Evolutionary conservation across 2,888 invertebrate species (phyloP), one percentile per base, ranked within the genome.

Genomic region (Leptinotarsa haldemani): DNA sequence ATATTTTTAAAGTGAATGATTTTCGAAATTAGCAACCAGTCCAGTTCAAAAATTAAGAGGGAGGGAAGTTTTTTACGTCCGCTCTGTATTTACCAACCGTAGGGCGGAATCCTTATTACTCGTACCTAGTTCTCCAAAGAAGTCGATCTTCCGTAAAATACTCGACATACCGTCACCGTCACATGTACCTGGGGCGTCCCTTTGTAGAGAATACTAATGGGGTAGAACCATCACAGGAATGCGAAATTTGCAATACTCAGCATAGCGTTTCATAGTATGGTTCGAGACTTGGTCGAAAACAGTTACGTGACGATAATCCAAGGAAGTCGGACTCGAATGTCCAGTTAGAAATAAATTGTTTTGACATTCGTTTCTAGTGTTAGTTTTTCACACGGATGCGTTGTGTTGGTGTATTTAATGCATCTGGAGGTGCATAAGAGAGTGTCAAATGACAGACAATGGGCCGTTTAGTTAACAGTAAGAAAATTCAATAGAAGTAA

Each of bases 311-410:
- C 56, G 46, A 68, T 68, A 56, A 68, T 53, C 68, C 58, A 20
- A 68, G 68, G 68, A 68, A 68, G 68, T 68, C 46, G 22, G n/a
- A 46, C 52, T 68, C 68, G 66, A 71, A 63, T 64, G 64, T 70
- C 40, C 70, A 53, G 64, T 64, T 65, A 70, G 9, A 53, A 65
- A 65, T 70, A 65, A 70, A 65, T 70, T 70, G 63, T 64, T 70
- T 70, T 63, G 69, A 70, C 64, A 65, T 70, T 70, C 56, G 53
- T 70, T 61, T 52, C 50, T 12, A 61, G 30, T 63, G 25, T 61
- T 30, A 22, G 65, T 70, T 70, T 65, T 64, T 63, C 65, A 50
- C 69, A 64, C 64, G 63, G 61, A 40, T 40, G 25, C 61, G 30
- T 69, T 63, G 69, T 50, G 68, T 56, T 56, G 52, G 53, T 53